Evolutionary conservation across 1,140 invertebrate genomes (phyloP), one percentile per base, ranked within the genome.

Genomic region (Proctacanthus coquilletti): DNA sequence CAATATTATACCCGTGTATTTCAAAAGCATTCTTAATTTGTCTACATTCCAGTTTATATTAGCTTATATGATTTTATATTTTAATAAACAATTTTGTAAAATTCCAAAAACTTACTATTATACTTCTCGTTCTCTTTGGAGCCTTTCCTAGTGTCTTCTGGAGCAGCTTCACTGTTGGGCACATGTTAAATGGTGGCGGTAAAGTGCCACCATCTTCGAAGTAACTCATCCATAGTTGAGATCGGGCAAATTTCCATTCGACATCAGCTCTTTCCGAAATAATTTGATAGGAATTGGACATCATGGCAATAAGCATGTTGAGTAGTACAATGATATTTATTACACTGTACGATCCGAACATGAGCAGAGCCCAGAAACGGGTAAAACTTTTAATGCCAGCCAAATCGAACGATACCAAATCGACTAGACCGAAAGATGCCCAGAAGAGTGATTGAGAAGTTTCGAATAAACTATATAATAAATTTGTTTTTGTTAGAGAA

Each of bases 271-370:
- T 67, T 74, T 86, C 80, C 43, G 82, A 87, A 47, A 93, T 94
- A 21, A 84, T 82, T 63, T 89, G 82, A 61, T 91, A 93, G 1
- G 87, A 93, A 59, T 88, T 92, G 21, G 83, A 88, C 86, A 94
- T 93, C 88, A 93, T 94, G 48, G 89, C 89, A 56, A 94, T 93
- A 4, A 94, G 72, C 75, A 93, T 85, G 63, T 94, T 94, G 21
- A 93, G 71, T 2, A 94, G 64, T 1, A 94, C 88, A 47, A 93
- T 87, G 36, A 93, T 77, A 46, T 89, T 91, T 56, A 93, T 92
- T 32, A 86, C 84, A 23, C 82, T 84, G 53, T 88, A 91, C 0
- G 79, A 83, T 18, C 85, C 85, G 51, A 87, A 91, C 71, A 87
- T 84, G 0, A 91, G 65, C 11, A 87, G 61, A 6, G 79, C 80